Evolutionary conservation across 2,797 vertebrate species (phyloP).

Genomic region (Dendrocincla tyrannina): DNA sequence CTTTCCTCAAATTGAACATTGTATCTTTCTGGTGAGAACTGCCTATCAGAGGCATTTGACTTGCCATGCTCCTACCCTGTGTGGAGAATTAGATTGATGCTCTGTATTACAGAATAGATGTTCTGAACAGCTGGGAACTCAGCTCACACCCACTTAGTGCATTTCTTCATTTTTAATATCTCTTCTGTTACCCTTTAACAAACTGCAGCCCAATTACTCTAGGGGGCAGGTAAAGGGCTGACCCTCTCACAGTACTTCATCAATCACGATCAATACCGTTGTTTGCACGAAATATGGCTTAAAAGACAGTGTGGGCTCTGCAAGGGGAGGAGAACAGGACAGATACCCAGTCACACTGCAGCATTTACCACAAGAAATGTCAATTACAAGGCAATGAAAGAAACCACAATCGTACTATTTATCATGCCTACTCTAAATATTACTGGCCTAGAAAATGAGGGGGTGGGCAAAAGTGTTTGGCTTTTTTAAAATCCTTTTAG

Average conservation of each 20-base stretch:
- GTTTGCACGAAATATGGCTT: background rate
- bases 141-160: slow-evolving; percentile 16
- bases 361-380: background rate
- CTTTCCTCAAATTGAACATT: slow-evolving; percentile 67
- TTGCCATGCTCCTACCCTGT: slow-evolving; percentile 39
- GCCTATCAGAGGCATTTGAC: slow-evolving; percentile 48
- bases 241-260: background rate
- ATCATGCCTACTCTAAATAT: slow-evolving; percentile 12
- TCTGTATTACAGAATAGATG: slow-evolving; percentile 50
- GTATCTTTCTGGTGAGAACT: slow-evolving; percentile 52
- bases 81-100: slow-evolving; percentile 67
- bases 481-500: background rate
- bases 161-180: slow-evolving; percentile 68
- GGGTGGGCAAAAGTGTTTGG: background rate
- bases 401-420: background rate
- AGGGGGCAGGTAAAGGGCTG: slow-evolving; percentile 24
- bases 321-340: background rate
- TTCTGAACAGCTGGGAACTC: slow-evolving; percentile 61
- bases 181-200: slow-evolving; percentile 43
- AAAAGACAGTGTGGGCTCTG: background rate
- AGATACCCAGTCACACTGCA: background rate
- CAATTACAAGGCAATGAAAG: background rate
- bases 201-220: slow-evolving; percentile 48
- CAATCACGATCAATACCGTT: slow-evolving; percentile 6
- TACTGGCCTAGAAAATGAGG: background rate